Conservation (phyloP, 2,113 vertebrate genomes). For the Tor tambroides region DNA sequence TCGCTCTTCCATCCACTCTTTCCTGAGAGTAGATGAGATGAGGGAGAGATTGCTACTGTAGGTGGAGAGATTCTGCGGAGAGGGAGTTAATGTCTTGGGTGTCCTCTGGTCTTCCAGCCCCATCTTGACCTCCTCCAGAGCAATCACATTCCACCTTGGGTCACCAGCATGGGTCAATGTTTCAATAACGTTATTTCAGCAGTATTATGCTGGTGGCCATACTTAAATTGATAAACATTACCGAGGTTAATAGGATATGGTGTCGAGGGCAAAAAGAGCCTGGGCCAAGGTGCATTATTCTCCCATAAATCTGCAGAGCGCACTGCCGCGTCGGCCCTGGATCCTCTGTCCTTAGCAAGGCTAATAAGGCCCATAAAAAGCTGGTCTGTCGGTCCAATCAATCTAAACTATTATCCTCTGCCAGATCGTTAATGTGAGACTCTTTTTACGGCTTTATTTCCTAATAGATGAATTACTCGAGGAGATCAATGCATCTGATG, state of each 20-base stretch:
- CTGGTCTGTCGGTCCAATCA: conserved; percentile 53
- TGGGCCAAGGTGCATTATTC: conserved; percentile 60
- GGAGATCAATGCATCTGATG: conserved; percentile 50
- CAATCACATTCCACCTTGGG: conserved; percentile 48
- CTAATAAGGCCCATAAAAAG: conserved; percentile 49
- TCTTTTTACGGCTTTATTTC: conserved; percentile 50
- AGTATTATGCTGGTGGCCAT: conserved; percentile 48
- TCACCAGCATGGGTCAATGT: conserved; percentile 41
- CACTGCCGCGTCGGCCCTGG: conserved; percentile 10
- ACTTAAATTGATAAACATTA: conserved; percentile 61
- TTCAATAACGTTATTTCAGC: conserved; percentile 58
- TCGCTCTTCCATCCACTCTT: background rate
- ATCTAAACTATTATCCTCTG: conserved; percentile 14
- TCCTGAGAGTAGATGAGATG: background rate
- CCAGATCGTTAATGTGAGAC: conserved; percentile 48
- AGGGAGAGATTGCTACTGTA: background rate
- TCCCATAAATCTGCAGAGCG: conserved; percentile 56
- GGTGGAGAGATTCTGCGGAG: background rate
- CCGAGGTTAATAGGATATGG: conserved; percentile 65
- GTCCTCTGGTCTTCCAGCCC: conserved; percentile 45
- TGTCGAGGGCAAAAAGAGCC: conserved; percentile 55
- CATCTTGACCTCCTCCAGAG: conserved; percentile 40
- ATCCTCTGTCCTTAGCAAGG: conserved; percentile 43
- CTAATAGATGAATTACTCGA: conserved; percentile 50
- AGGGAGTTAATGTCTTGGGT: conserved; percentile 44